Evolutionary conservation across 2,797 vertebrate genomes (phyloP), one percentile per base, ranked within the genome.

Genomic region (Artibeus lituratus): DNA sequence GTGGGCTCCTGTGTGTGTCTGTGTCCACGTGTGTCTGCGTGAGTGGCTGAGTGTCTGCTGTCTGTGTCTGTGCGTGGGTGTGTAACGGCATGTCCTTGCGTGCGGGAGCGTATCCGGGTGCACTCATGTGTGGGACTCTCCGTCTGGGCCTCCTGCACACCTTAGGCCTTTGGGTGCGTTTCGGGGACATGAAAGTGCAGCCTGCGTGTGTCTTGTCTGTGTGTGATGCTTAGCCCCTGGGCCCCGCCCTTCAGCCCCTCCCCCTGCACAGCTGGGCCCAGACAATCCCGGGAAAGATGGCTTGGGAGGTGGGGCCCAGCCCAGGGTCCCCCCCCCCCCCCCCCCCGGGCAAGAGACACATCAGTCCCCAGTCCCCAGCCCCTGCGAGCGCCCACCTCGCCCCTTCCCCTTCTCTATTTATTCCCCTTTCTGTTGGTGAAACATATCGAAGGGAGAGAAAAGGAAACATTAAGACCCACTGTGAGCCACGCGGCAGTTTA

Each of bases 401-500:
- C 1, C 51, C 35, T 4, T 32, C 80, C 22, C 16, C 86, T 35
- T 74, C 94, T 86, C 95, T 92, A 55, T 98, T 98, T 98, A 98
- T 98, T 98, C 98, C 98, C 96, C 90, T 97, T 97, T 97, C 97
- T 96, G 98, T 96, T 95, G 98, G 98, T 97, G 98, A 98, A 98
- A 98, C 98, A 98, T 98, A 98, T 97, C 98, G 98, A 97, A 97
- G 98, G 97, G 97, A 97, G 97, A 98, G 98, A 98, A 97, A 98
- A 98, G 98, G 98, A 98, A 98, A 98, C 98, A 98, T 98, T 98
- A 98, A 98, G 98, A 98, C 97, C 98, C 98, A 98, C 98, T 97
- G 97, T 97, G 98, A 98, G 98, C 98, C 72, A 97, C 95, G 97
- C 98, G 97, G 98, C 98, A 99, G 98, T 99, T 99, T 99, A 99